Base-by-base conservation (phyloP, 1,140 invertebrate genomes). In the Ceratoteleas bidentatus region DNA sequence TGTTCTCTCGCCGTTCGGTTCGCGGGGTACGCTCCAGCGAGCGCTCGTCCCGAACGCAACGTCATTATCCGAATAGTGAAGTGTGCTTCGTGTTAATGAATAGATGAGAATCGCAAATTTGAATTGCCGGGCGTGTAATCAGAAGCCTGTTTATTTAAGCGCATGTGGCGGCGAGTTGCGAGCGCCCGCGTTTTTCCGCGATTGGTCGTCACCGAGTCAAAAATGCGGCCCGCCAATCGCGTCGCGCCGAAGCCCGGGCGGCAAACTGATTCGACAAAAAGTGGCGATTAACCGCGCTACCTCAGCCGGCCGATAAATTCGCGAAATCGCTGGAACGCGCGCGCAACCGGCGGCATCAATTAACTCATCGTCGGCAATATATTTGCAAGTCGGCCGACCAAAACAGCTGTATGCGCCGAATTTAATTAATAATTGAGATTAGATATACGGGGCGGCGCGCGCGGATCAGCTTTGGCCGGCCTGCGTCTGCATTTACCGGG, bases 371-470 rank as follows among this genome's bases (percentile, higher is more conserved):
- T 72, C 32, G 66, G 66, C 66, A 53, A 81, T 81, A 81, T 76
- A 81, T 81, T 76, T 70, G 53, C 36, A 76, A 81, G 72, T 81
- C 72, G 40, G 36, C 54, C 78, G 50, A 75, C 78, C 78, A 81
- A 75, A 81, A 81, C 78, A 81, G 78, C 72, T 81, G 78, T 81
- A 81, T 72, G 78, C 60, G 66, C 72, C 72, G 72, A 81, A 81
- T 76, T 75, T 81, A 81, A 81, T 81, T 81, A 75, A 75, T 81
- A 81, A 75, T 81, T 76, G 54, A 81, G 78, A 75, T 76, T 65
- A 70, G 70, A 80, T 80, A 69, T 80, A 74, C 47, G n/a, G 69
- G 33, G 10, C 16, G 49, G 52, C 11, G 7, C 34, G 40, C 40
- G 38, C 32, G n/a, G 61, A 56, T 50, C n/a, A 54, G 54, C 61